Evolutionary conservation across 2,888 invertebrate genomes (phyloP).

Genomic region (Xiphydria camelus): DNA sequence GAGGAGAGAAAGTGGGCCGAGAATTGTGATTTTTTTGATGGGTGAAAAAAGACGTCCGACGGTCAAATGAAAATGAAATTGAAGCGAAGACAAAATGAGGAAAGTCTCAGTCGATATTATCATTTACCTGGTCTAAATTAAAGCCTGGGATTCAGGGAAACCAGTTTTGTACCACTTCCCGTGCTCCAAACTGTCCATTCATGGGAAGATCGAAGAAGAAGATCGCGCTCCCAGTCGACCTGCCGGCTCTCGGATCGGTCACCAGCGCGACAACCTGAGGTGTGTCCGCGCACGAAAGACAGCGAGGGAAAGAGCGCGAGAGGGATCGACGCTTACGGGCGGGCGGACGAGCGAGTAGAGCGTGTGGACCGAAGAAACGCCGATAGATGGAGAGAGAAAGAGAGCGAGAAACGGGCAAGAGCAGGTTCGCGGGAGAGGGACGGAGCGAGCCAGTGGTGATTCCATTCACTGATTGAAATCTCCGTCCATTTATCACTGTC

Average conservation of each 20-base stretch:
- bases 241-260: neutral
- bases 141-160: no score
- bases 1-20: no score
- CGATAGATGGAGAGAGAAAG: conserved; percentile 14
- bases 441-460: conserved; percentile 60
- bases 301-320: conserved; percentile 26
- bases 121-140: no score
- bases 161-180: no score
- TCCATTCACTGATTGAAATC: conserved; percentile 74
- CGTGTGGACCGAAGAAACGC: neutral
- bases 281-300: conserved; percentile 32
- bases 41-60: no score
- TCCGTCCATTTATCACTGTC: conserved; percentile 80
- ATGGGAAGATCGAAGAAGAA: conserved; percentile 19
- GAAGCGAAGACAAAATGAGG: no score
- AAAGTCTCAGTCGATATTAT: no score
- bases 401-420: conserved; percentile 20
- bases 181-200: no score
- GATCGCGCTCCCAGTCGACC: no score
- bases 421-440: conserved; percentile 39
- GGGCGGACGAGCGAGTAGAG: conserved; percentile 20
- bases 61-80: no score
- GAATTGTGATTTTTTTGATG: no score
- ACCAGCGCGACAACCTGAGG: conserved; percentile 26
- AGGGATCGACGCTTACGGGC: conserved; percentile 21